These are phyloP conservation scores for Diplazon laetatorius DNA, from an alignment of 2,888 invertebrate species.

Conservation along the genomic window DNA sequence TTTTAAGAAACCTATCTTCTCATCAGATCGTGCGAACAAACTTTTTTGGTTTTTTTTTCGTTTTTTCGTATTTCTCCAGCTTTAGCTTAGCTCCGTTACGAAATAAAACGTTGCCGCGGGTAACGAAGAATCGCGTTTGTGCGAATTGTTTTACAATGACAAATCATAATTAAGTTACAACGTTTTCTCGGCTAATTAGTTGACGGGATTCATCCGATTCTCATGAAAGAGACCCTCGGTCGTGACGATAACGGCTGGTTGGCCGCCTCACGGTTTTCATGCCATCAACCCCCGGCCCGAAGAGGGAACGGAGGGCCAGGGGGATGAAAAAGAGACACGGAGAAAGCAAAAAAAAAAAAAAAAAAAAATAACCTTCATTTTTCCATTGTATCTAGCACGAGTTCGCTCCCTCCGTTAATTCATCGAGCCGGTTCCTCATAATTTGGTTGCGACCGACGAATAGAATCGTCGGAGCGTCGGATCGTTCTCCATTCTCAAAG, in stretches of 20 bases:
- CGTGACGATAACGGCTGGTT: conserved; percentile 38
- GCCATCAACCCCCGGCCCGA: conserved; percentile 19
- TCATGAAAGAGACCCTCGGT: conserved; percentile 34
- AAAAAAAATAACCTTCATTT: conserved; percentile 34
- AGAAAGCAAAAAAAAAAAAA: conserved; percentile 25
- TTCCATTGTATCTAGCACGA: conserved; percentile 51
- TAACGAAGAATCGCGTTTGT: conserved; percentile 35
- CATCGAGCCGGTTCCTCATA: conserved; percentile 52
- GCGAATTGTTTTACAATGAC: conserved; percentile 51
- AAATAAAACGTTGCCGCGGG: conserved; percentile 3
- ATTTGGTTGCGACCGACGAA: conserved; percentile 46
- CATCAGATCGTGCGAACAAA: conserved; percentile 15
- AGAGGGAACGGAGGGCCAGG: conserved; percentile 23
- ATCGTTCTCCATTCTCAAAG: conserved; percentile 61
- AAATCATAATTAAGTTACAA: conserved; percentile 51
- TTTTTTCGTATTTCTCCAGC: neutral
- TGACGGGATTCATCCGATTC: conserved; percentile 36
- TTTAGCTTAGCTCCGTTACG: neutral
- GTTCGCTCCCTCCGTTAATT: conserved; percentile 54
- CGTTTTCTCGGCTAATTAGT: conserved; percentile 56
- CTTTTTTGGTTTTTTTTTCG: neutral
- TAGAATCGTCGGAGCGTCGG: conserved; percentile 55
- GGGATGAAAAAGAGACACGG: conserved; percentile 10
- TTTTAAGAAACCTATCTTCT: conserved; percentile 24
- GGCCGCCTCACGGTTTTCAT: conserved; percentile 43